Base-by-base conservation (phyloP, 2,888 invertebrate species). In the Aquatica leii region DNA sequence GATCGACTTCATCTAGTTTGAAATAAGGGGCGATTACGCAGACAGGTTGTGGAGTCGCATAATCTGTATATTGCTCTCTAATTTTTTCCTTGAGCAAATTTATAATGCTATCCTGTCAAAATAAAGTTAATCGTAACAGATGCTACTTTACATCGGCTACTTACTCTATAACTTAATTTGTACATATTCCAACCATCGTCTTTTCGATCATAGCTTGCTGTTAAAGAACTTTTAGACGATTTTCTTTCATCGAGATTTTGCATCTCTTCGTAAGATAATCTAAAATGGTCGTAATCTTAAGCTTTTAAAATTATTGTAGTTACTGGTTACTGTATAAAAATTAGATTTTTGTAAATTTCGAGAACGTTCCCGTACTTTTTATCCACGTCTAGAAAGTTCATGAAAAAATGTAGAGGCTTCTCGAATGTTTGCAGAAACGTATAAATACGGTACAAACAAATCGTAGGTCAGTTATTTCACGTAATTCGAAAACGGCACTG, bases 1-100 rank as follows among this genome's bases (percentile, higher is more conserved):
- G 79, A 37, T 84, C 84, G 57, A 85, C 81, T 57, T 86, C 84
- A 14, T 84, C 84, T 52, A 86, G 81, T 21, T 79, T 79, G 68
- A 84, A 86, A 35, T 80, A 77, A 0, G 82, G 79, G 0, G 83
- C 76, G 0, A 88, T 76, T 1, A 83, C 78, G 48, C 86, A 86
- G 73, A 88, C 77, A 9, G 71, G 64, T 40, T 73, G 78, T 61
- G 82, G 80, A 48, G 80, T 74, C n/a, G 69, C 69, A 40, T 57
- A n/a, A 24, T 43, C 18, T 5, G 40, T 11, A 2, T 34, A 35
- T 37, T 61, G 61, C n/a, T 58, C 60, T 41, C 21, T 54, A 3
- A 57, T 53, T 21, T 56, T 58, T 14, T 62, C 61, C 24, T 58
- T 65, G 37, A 55, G 40, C 17, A 67, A 17, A 17, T 61, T 63